Conservation (phyloP, 2,797 vertebrate species). For the Hydrocynus forskahlii region DNA sequence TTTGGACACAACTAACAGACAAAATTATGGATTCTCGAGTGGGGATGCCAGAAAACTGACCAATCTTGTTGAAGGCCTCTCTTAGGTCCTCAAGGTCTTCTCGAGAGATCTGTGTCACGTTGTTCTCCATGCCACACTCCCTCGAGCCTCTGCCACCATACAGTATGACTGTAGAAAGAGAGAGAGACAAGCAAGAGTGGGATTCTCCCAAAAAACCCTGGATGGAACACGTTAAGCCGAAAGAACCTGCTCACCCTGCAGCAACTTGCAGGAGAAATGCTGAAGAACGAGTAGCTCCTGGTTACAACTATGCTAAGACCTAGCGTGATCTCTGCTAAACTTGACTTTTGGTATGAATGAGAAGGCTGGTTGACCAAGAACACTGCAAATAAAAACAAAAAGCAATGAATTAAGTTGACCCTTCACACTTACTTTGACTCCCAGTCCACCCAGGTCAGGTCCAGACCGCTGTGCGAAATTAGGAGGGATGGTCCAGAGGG, state of each 20-base stretch:
- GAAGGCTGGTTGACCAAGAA: not conserved
- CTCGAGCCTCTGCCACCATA: conserved; percentile 49
- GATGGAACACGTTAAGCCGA: not conserved
- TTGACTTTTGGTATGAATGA: no score
- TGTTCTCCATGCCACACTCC: conserved; percentile 82
- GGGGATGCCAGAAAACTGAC: conserved; percentile 70
- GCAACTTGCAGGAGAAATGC: no score
- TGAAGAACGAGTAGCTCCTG: no score
- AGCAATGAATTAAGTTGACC: conserved; percentile 1
- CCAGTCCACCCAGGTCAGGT: conserved; percentile 4
- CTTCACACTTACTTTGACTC: not conserved
- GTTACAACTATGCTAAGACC: no score
- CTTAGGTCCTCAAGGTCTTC: conserved; percentile 92
- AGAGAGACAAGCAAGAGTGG: conserved; percentile 15
- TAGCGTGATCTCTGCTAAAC: not conserved
- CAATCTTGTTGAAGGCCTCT: conserved; percentile 94
- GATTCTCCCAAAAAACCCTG: not conserved
- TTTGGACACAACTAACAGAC: not conserved
- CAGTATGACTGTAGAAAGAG: conserved; percentile 29
- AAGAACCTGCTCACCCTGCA: no score
- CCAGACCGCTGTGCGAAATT: not conserved
- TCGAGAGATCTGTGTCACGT: conserved; percentile 87
- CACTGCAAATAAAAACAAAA: not conserved
- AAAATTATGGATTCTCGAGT: not conserved
- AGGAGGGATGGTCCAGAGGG: not conserved